phyloP scores from a whole-genome alignment of 2,113 vertebrate genomes.

The Epinephelus cyanopodus region DNA sequence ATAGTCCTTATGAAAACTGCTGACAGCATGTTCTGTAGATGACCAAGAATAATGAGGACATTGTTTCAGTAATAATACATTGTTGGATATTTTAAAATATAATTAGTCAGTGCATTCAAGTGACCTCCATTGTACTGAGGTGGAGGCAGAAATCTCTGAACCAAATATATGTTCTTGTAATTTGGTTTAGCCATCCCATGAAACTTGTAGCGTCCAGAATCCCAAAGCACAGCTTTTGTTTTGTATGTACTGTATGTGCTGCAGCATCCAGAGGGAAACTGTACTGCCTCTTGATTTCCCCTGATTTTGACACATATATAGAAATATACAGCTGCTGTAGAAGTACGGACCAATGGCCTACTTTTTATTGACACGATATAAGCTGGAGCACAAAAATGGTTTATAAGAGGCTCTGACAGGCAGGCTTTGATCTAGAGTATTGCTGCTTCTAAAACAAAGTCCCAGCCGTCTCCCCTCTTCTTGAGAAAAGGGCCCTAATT shows the following conservation, averaged over 20 bases:
- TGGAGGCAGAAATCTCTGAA: neutral
- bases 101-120: neutral
- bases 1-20: neutral
- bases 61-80: neutral
- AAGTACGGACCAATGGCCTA: neutral
- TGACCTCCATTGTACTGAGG: neutral
- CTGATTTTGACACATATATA: neutral
- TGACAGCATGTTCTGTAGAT: neutral
- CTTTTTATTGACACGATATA: constrained; percentile 45
- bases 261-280: neutral
- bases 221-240: neutral
- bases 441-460: constrained; percentile 51
- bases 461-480: constrained; percentile 13
- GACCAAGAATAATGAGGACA: neutral
- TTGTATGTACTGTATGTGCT: neutral
- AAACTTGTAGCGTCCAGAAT: neutral
- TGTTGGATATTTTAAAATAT: neutral
- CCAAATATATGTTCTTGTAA: neutral
- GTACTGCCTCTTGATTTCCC: neutral
- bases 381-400: constrained; percentile 22
- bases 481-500: constrained; percentile 59
- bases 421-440: constrained; percentile 62
- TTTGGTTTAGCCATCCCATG: neutral
- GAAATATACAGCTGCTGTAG: neutral
- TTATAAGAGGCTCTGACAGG: constrained; percentile 34